Conservation (phyloP, 2,797 vertebrate species). For the Hafferia zeledoni region DNA sequence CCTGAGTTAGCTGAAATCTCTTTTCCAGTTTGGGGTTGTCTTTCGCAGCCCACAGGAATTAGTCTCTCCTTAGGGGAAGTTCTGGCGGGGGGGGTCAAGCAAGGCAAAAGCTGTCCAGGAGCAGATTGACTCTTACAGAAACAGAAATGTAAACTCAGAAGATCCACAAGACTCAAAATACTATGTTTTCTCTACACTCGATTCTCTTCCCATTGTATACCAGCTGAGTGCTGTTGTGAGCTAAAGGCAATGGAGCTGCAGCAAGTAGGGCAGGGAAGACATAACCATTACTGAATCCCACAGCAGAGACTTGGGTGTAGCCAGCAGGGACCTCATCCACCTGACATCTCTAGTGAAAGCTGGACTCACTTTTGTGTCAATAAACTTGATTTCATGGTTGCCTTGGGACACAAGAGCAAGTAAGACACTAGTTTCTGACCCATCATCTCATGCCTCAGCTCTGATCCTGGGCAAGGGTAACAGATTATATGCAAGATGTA, state of each 20-base stretch:
- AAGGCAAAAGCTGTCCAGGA: background rate
- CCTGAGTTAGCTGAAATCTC: rapidly evolving
- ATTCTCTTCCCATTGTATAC: background rate
- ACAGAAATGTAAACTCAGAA: background rate
- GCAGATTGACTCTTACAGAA: background rate
- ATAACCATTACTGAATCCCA: background rate
- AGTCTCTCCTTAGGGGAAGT: background rate
- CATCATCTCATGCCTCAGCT: background rate
- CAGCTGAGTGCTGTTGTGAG: background rate
- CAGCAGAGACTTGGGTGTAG: background rate
- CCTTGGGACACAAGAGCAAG: background rate
- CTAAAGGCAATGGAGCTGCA: background rate
- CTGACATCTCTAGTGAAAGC: background rate
- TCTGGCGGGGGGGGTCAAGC: background rate
- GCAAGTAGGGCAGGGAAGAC: background rate
- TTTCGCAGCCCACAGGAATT: background rate
- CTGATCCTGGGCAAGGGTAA: background rate
- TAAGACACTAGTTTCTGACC: background rate
- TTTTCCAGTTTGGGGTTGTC: rapidly evolving
- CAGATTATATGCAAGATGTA: background rate
- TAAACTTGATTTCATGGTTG: background rate
- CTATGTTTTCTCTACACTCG: background rate
- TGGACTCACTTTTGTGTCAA: background rate
- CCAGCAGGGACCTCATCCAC: background rate
- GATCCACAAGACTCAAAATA: background rate